Conservation (phyloP, 2,888 invertebrate genomes). For the Mechanitis messenoides region DNA sequence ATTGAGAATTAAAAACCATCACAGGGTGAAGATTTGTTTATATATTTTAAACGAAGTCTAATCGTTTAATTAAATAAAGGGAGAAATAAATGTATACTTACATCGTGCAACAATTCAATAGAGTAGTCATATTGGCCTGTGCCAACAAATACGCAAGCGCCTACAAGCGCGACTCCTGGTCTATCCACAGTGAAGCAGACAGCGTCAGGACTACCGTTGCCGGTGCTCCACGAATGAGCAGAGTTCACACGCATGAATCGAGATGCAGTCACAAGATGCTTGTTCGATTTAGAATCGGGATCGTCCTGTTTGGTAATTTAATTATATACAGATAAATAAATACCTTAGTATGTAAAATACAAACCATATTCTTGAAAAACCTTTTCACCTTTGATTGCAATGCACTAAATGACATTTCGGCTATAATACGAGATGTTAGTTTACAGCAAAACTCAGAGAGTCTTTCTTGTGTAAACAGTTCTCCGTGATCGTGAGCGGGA, state of each 20-base stretch:
- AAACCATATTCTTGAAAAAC: neutral
- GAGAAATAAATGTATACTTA: constrained; percentile 32
- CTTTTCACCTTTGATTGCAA: constrained; percentile 44
- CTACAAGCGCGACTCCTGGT: constrained; percentile 91
- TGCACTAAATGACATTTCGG: constrained; percentile 81
- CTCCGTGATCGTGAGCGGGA: constrained; percentile 64
- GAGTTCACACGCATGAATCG: constrained; percentile 94
- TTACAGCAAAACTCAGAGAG: constrained; percentile 84
- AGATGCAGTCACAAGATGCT: constrained; percentile 89
- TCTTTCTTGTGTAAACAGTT: constrained; percentile 73
- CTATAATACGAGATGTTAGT: constrained; percentile 87
- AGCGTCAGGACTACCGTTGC: constrained; percentile 97
- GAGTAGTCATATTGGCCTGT: constrained; percentile 93
- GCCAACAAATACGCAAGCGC: constrained; percentile 93
- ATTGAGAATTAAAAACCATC: too few species aligned
- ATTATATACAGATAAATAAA: neutral
- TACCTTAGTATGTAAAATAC: neutral
- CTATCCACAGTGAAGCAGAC: constrained; percentile 96
- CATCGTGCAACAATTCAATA: constrained; percentile 88
- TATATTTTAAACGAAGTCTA: too few species aligned
- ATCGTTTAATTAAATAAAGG: too few species aligned
- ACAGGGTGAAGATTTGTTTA: too few species aligned
- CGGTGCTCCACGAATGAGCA: constrained; percentile 96
- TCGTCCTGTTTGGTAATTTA: constrained; percentile 73
- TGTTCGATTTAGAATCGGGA: constrained; percentile 81